Evolutionary conservation across 2,797 vertebrate genomes (phyloP).

Genomic region (Cossypha niveicapilla): DNA sequence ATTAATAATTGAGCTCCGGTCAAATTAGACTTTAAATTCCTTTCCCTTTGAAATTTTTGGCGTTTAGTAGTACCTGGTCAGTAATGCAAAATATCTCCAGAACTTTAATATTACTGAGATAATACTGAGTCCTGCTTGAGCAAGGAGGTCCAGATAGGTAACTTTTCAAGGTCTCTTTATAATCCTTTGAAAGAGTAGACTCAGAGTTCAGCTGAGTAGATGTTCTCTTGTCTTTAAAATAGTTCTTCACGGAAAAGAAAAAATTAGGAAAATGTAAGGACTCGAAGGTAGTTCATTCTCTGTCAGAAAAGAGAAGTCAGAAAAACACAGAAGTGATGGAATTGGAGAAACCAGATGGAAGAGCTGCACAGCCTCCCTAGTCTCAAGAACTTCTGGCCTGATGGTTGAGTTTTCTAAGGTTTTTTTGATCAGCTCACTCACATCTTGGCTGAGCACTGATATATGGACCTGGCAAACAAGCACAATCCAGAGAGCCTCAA

Average conservation of each 20-base stretch:
- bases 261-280: neutral
- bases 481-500: neutral
- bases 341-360: neutral
- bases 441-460: accelerated
- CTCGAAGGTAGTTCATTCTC: neutral
- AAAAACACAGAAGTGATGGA: neutral
- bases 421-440: neutral
- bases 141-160: neutral
- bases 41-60: neutral
- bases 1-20: neutral
- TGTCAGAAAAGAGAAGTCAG: neutral
- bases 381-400: neutral
- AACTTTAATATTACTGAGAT: neutral
- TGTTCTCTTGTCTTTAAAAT: neutral
- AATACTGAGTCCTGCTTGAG: neutral
- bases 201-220: neutral
- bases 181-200: neutral
- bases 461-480: neutral
- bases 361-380: neutral
- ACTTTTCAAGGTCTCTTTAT: neutral
- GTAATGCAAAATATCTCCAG: neutral
- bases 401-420: neutral
- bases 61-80: neutral
- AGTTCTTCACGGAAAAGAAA: neutral
- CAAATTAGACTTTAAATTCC: neutral